Evolutionary conservation across 1,140 invertebrate species (phyloP).

Genomic region (Stegodyphus mimosarum): DNA sequence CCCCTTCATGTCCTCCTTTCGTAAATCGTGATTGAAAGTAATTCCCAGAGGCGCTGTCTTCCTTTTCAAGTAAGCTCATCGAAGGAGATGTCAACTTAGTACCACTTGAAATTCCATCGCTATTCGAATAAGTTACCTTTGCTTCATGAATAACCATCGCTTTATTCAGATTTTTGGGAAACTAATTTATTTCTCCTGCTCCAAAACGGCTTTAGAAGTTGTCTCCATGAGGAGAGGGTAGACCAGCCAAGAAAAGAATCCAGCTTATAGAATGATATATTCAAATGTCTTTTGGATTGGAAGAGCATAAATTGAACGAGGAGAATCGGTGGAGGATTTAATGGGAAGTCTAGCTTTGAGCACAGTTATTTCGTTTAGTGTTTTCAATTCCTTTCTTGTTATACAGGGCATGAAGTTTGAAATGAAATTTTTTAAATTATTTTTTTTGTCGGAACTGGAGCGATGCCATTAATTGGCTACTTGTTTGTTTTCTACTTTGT

Average conservation of each 20-base stretch:
- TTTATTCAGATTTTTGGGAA: constrained; percentile 7
- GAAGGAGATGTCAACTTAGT: constrained; percentile 8
- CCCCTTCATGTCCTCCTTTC: too few species aligned
- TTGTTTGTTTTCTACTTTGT: too few species aligned
- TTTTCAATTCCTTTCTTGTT: neutral
- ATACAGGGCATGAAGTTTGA: too few species aligned
- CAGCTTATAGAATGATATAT: constrained; percentile 22
- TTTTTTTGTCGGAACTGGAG: too few species aligned
- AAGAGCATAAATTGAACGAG: neutral
- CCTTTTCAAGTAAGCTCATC: neutral
- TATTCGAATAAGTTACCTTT: constrained; percentile 4
- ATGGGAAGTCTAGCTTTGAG: neutral
- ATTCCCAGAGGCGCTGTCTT: neutral
- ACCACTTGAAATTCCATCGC: constrained; percentile 31
- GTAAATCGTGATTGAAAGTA: constrained; percentile 31
- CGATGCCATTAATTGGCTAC: too few species aligned
- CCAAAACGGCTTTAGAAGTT: neutral
- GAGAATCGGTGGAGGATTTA: neutral
- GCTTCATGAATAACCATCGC: constrained; percentile 27
- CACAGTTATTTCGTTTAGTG: neutral
- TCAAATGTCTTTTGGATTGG: constrained; percentile 9
- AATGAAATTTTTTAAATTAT: too few species aligned
- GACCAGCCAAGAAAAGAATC: neutral
- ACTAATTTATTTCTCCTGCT: constrained; percentile 20
- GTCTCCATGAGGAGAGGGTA: neutral